Evolutionary conservation across 2,888 invertebrate genomes (phyloP).

Genomic region (Tortrix viridana): DNA sequence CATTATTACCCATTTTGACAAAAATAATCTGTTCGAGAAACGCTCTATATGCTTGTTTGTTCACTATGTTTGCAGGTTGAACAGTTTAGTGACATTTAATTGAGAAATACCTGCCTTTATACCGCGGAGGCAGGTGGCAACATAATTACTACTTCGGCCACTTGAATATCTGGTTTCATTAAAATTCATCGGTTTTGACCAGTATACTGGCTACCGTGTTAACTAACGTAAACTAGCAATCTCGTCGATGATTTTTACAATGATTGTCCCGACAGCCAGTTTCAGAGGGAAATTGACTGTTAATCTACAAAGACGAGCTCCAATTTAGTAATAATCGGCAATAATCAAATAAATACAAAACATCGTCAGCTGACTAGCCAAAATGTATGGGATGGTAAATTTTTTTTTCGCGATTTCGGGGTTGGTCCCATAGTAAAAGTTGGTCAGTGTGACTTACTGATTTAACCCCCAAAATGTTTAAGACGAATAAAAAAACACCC

Average conservation of each 20-base stretch:
- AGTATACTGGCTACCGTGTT: not conserved
- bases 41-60: too few species aligned
- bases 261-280: not conserved
- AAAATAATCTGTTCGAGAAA: not conserved
- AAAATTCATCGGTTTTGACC: not conserved
- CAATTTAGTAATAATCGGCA: too few species aligned
- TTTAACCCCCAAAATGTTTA: too few species aligned
- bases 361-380: too few species aligned
- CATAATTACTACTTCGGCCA: not conserved
- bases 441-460: too few species aligned
- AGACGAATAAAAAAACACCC: too few species aligned
- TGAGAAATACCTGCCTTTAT: not conserved
- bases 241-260: not conserved
- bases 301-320: too few species aligned
- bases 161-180: slow-evolving; percentile 1
- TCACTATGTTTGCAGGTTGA: not conserved
- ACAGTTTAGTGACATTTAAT: slow-evolving; percentile 1
- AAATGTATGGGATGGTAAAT: too few species aligned
- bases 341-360: too few species aligned
- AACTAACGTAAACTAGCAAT: not conserved
- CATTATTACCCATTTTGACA: not conserved
- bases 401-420: too few species aligned
- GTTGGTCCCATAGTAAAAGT: too few species aligned
- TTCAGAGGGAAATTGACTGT: too few species aligned
- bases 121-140: not conserved